Percentiles rank a stretch among this genome's conserved stretches.
Conservation (phyloP, 2,888 invertebrate species). For the Chymomyza caudatula region DNA sequence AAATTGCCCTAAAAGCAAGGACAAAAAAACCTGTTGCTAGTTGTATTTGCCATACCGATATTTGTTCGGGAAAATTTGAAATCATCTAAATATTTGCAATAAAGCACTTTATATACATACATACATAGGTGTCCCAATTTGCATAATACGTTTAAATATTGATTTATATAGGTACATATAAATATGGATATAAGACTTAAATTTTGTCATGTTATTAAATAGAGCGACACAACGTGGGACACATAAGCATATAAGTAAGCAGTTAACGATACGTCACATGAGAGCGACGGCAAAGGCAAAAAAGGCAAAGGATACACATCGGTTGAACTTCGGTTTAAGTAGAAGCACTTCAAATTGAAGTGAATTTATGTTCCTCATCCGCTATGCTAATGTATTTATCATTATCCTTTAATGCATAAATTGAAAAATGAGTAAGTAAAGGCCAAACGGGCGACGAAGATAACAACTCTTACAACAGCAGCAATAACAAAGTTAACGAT, state of each 20-base stretch:
- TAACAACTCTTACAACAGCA: too few relatives aligned
- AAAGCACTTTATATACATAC: too few relatives aligned
- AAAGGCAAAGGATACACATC: neutral
- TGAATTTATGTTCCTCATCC: slow-evolving; percentile 35
- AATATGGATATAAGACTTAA: slow-evolving; percentile 55
- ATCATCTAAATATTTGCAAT: too few relatives aligned
- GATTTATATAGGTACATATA: slow-evolving; percentile 62
- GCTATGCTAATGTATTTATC: slow-evolving; percentile 37
- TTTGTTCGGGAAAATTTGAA: too few relatives aligned
- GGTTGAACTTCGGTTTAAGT: neutral
- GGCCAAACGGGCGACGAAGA: slow-evolving; percentile 11
- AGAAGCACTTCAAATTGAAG: slow-evolving; percentile 20
- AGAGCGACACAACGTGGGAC: neutral
- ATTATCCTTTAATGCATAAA: slow-evolving; percentile 42
- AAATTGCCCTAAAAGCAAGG: too few relatives aligned
- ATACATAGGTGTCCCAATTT: too few relatives aligned
- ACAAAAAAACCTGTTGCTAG: too few relatives aligned
- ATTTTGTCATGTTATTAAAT: neutral
- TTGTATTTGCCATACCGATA: too few relatives aligned
- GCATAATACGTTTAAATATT: slow-evolving; percentile 65
- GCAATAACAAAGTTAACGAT: neutral
- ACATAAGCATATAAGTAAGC: neutral
- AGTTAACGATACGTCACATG: neutral
- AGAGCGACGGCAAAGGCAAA: neutral
- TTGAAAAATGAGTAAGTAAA: slow-evolving; percentile 46